Evolutionary conservation across 2,797 vertebrate genomes (phyloP), one percentile per base, ranked within the genome.

Genomic region (Bradypus variegatus): DNA sequence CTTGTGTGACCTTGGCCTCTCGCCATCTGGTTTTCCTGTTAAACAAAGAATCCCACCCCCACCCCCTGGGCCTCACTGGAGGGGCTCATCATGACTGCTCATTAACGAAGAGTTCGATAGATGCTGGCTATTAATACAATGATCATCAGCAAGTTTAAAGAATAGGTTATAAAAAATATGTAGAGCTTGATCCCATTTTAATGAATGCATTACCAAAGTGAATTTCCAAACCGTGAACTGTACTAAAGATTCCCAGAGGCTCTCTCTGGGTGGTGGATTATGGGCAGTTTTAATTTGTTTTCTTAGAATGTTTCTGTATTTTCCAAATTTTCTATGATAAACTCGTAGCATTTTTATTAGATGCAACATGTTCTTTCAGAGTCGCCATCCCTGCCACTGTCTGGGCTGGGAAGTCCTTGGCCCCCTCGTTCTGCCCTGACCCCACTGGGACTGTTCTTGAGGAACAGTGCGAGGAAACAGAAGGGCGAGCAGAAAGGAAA

Each of bases 61-160:
- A 16, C 55, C 80, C 23, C 2, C 0, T 2, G 15, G 27, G 77
- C 33, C 11, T 65, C 41, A 25, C 75, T 13, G 79, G 18, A 8
- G 50, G 38, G 82, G 18, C 48, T 9, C 27, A 13, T 1, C 1
- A 10, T 8, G 67, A n/a, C 62, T 27, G 1, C 77, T 8, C 21
- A 2, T 45, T 80, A 84, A 50, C 1, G 4, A 60, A 36, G 2
- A 29, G 65, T 76, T 75, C 36, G 0, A 19, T 36, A 45, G 73
- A 19, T 12, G 23, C 8, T 31, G 27, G 50, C 80, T 79, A 33
- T 78, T 77, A 76, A 67, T 50, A 80, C 83, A 55, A 9, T 25
- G n/a, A 38, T 53, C 86, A 27, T n/a, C 27, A 23, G 29, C 23
- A 48, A 6, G 55, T 80, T 84, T 53, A 38, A 91, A 86, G 94